phyloP scores from a whole-genome alignment of 2,113 vertebrate genomes.

The Terrapene triunguis region DNA sequence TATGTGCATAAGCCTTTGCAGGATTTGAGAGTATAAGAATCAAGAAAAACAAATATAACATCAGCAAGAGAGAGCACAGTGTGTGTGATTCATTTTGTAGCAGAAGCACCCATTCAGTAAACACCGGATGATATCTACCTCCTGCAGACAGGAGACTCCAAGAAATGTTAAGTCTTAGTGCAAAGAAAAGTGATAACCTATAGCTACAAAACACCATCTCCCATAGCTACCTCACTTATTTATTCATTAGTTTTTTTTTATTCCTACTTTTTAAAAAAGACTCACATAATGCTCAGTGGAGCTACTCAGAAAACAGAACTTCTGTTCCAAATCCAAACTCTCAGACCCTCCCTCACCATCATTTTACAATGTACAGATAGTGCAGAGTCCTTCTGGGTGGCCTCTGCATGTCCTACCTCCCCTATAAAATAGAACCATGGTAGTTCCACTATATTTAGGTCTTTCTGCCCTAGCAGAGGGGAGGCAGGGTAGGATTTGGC shows the following conservation, averaged over 20 bases:
- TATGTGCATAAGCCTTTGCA: not conserved
- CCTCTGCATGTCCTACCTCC: not conserved
- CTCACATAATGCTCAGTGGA: not conserved
- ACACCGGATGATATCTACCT: not conserved
- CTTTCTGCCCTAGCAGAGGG: not conserved
- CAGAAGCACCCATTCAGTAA: not conserved
- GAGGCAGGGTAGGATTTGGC: not conserved
- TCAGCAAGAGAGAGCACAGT: not conserved
- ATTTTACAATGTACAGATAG: not conserved
- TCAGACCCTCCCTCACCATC: not conserved
- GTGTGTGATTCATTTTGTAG: not conserved
- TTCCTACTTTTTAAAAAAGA: not conserved
- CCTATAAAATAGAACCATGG: not conserved
- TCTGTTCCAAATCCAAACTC: not conserved
- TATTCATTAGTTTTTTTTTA: not conserved
- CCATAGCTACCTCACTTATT: not conserved
- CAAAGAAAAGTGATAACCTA: not conserved
- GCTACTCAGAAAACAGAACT: not conserved
- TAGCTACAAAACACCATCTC: not conserved
- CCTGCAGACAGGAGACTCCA: not conserved
- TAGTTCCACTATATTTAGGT: not conserved
- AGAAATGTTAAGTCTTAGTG: not conserved
- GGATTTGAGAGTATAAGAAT: not conserved
- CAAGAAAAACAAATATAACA: not conserved
- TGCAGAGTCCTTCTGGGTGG: fast-evolving